Conservation (phyloP, 1,140 invertebrate genomes). For the Calephelis virginiensis region DNA sequence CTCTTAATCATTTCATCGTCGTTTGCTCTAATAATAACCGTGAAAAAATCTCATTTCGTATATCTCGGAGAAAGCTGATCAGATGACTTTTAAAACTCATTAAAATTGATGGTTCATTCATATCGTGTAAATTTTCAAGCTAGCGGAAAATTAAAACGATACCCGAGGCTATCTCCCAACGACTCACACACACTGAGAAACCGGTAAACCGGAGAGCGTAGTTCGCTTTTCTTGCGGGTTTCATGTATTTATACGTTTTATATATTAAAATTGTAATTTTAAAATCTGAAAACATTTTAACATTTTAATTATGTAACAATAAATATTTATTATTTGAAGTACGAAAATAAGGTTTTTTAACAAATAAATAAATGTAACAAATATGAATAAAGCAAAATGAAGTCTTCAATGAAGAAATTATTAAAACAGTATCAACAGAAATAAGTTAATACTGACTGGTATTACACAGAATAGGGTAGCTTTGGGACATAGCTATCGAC, state of each 20-base stretch:
- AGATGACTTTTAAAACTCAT: conserved; percentile 76
- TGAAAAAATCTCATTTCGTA: conserved; percentile 23
- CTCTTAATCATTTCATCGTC: conserved; percentile 3
- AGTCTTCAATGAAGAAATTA: no score
- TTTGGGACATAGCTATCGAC: no score
- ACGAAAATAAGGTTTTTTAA: no score
- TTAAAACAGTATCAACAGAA: no score
- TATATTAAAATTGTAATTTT: no score
- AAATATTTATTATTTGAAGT: no score
- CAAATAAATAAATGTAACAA: no score
- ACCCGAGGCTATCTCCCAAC: conserved; percentile 57
- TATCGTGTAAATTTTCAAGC: conserved; percentile 65
- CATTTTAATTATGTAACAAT: no score
- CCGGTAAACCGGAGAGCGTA: conserved; percentile 24
- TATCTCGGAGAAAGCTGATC: conserved; percentile 48
- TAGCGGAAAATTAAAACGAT: conserved; percentile 76
- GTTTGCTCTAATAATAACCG: conserved; percentile 8
- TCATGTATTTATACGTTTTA: background rate
- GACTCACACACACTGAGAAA: conserved; percentile 43
- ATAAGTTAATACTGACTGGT: no score
- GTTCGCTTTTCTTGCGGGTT: conserved; percentile 8
- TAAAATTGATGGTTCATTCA: conserved; percentile 76
- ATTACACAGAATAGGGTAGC: no score
- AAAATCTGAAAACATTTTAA: no score
- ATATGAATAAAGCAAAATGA: no score